Evolutionary conservation across 1,140 invertebrate species (phyloP), one percentile per base, ranked within the genome.

Genomic region (Oreohelix idahoensis): DNA sequence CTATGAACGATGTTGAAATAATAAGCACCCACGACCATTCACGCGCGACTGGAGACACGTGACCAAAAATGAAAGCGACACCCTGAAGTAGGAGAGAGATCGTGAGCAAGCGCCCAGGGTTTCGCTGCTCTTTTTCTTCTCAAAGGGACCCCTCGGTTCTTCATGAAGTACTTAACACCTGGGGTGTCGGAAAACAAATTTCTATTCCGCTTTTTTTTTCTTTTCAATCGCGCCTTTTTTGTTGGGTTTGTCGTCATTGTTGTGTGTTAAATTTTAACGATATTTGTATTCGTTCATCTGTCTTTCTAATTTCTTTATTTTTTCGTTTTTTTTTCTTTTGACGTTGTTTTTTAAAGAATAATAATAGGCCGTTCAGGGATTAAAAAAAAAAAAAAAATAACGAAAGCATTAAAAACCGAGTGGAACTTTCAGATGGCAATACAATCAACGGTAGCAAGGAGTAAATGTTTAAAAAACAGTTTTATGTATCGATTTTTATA

Each of bases 161-260:
- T 32, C 29, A 66, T 66, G 63, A 66, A 66, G 63, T 66, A 32
- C 63, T 23, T 32, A 66, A 66, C 63, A 66, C 63, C 63, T 66
- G 63, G 63, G 63, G 63, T 35, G n/a, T 29, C 29, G 11, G 63
- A 66, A 66, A 66, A 66, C 63, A 66, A 66, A 17, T 10, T 66
- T 66, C 11, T 32, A 17, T 66, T 23, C 63, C 5, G n/a, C n/a
- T 17, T 35, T 58, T 26, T 58, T 58, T 66, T 35, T n/a, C n/a
- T n/a, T 10, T 66, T 66, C 11, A 8, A 17, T 66, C 29, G 20
- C 5, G n/a, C n/a, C 29, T 35, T 58, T 26, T 58, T 58, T 66
- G 4, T 66, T 8, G 8, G 23, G 63, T 66, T 66, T n/a, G n/a
- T 32, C 17, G 17, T 17, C 63, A 35, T 66, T 66, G 29, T 66